Evolutionary conservation across 1,140 invertebrate species (phyloP), one percentile per base, ranked within the genome.

Genomic region (Caenorhabditis briggsae): DNA sequence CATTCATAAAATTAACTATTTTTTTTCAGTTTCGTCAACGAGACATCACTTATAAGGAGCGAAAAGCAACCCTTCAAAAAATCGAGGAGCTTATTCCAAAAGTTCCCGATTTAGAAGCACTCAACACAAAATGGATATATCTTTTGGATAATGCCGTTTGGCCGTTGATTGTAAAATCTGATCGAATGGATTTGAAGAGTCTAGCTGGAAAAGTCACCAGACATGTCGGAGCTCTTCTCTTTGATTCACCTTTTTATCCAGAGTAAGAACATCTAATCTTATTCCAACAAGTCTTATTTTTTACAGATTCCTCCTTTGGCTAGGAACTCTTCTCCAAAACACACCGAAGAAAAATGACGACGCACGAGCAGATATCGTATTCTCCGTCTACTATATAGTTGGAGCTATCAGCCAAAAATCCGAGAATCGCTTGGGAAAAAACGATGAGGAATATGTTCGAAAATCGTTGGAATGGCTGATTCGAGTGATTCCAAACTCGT

Each of bases 391-490:
- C 41, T 78, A 46, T n/a, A 53, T 78, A 1, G 70, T 78, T 25
- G 70, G 70, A 78, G 70, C 46, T 7, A 70, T 70, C 20, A 78
- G 70, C 50, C 70, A 78, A 25, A 78, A 78, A 78, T 20, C 46
- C 12, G 70, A 78, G 23, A 78, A 50, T 50, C 70, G 46, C 20
- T n/a, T 50, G 12, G 18, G 11, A 25, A n/a, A 48, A 50, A 20
- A 48, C 0, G 70, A 78, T 41, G 12, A 12, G 2, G 46, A 78
- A 23, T 23, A 78, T 14, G 70, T 78, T 23, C 18, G 11, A 50
- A 78, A 78, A 43, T 78, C 70, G 23, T 50, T 78, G 46, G 70
- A 78, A 23, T 78, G 70, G 70, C 8, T 78, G 46, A 78, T 78
- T 23, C 43, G 53, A 78, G 70, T 78, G 5, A n/a, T 78, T 48